Base-by-base conservation (phyloP, 2,888 invertebrate species). In the Agonopterix arenella region DNA sequence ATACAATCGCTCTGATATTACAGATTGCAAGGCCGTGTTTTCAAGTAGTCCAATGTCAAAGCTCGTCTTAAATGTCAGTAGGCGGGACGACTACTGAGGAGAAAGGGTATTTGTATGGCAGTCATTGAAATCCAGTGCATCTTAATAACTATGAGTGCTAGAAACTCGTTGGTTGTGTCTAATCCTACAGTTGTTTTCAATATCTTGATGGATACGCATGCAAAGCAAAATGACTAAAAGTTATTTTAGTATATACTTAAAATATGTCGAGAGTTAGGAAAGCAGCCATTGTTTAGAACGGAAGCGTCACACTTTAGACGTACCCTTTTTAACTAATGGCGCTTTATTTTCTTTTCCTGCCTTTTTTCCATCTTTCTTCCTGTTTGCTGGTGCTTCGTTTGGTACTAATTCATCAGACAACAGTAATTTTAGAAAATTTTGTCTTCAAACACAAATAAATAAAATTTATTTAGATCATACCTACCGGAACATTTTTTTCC, bases 401-500 rank as follows among this genome's bases (percentile, higher is more conserved):
- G 70, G 62, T 64, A 73, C 84, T 85, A 70, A 64, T 73, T 70
- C 59, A 11, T 47, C 18, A 28, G 28, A 28, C 11, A 46, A 54
- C 16, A 43, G 52, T 36, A n/a, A 9, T 40, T 40, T 40, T 40
- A n/a, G n/a, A 9, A 5, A 40, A 40, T n/a, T 9, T 38, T 40
- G 10, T n/a, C 7, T 28, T 28, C 28, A 50, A 46, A 41, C 48
- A 48, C 11, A 52, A 55, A 49, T 52, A 58, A 61, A 60, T 57
- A 50, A 58, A 46, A 42, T 45, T 4, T 11, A 13, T 43, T 46
- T 2, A 4, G 36, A 13, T 45, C n/a, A 36, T 36, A 52, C 48
- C 43, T 77, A 89, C 88, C 85, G 74, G 85, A 77, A 61, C 77
- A 76, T 68, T 85, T 86, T 65, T 89, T 89, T 55, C 90, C 88